A percentile compares a stretch with the other conserved stretches of the same genome.
These are phyloP conservation scores for Spisula solida DNA, from an alignment of 2,888 invertebrate genomes.

Conservation along the genomic window DNA sequence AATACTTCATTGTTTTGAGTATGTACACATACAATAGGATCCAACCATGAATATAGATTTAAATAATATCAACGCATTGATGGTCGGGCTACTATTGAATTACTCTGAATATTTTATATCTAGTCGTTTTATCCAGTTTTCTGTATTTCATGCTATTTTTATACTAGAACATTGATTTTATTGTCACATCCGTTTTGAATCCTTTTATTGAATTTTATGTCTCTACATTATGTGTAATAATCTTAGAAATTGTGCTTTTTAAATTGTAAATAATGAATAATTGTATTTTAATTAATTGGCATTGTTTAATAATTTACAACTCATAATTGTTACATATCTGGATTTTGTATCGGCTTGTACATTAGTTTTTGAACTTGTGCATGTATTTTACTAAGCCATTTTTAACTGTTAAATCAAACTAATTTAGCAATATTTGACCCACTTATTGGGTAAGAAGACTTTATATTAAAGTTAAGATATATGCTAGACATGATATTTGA, in stretches of 20 bases:
- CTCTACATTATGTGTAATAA: slow-evolving; percentile 5
- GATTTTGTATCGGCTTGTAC: not conserved
- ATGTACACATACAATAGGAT: not conserved
- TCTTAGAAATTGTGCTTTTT: slow-evolving; percentile 17
- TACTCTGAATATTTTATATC: slow-evolving; percentile 23
- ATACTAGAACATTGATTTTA: slow-evolving; percentile 19
- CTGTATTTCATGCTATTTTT: slow-evolving; percentile 20
- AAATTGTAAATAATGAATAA: slow-evolving; percentile 8
- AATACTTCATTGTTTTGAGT: no score
- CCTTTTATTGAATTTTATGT: slow-evolving; percentile 15
- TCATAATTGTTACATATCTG: slow-evolving; percentile 26
- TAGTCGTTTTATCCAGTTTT: slow-evolving; percentile 5
- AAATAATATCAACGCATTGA: not conserved
- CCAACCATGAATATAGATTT: not conserved
- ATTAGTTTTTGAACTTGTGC: not conserved
- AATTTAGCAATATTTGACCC: no score
- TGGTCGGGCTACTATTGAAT: not conserved
- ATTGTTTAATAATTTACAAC: slow-evolving; percentile 22
- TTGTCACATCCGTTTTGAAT: not conserved
- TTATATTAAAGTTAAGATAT: no score
- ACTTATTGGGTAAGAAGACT: no score
- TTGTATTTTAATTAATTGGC: slow-evolving; percentile 19
- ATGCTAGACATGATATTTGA: no score
- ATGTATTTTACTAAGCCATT: not conserved
- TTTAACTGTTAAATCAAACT: no score